Evolutionary conservation across 2,888 invertebrate genomes (phyloP), one percentile per base, ranked within the genome.

Genomic region (Rhingia rostrata): DNA sequence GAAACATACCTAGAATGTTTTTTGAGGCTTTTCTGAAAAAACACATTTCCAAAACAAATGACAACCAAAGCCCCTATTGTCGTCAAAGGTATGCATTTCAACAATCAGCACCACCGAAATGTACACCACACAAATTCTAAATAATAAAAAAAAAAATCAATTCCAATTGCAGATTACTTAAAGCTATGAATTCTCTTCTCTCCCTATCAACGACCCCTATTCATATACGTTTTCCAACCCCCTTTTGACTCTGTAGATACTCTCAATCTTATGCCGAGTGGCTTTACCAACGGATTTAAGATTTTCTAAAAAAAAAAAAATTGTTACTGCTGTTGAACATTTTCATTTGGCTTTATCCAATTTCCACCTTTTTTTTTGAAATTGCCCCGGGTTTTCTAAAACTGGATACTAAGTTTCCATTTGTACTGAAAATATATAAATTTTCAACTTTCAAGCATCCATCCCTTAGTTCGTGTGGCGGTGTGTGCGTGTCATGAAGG

Each of bases 321-420:
- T 12, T 32, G 43, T 10, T 60, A 9, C 49, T 35, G 39, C 49
- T 74, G 63, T 69, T 56, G 75, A 22, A 22, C 58, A 74, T 81
- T 81, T 81, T 81, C 63, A 75, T 81, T 81, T 56, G 69, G 37
- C 56, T 81, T 81, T 69, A 81, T 81, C 67, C 80, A 69, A 81
- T 81, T 75, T 81, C 67, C 75, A 74, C 75, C 80, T 74, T 74
- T 64, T 43, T 58, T 9, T 4, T 58, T 1, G 14, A 58, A 78
- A 56, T 63, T 70, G 63, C 49, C 56, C 49, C 41, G 12, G 33
- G 49, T 56, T 69, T 22, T 63, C 39, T 77, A 47, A 77, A 66
- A 43, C 33, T 60, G 79, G 61, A 79, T 73, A 80, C 61, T 63
- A 80, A 74, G 69, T 74, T 75, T 51, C 56, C 61, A 74, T 80